These are phyloP conservation scores for Ictidomys tridecemlineatus DNA, from an alignment of 2,113 vertebrate species.

Conservation along the genomic window DNA sequence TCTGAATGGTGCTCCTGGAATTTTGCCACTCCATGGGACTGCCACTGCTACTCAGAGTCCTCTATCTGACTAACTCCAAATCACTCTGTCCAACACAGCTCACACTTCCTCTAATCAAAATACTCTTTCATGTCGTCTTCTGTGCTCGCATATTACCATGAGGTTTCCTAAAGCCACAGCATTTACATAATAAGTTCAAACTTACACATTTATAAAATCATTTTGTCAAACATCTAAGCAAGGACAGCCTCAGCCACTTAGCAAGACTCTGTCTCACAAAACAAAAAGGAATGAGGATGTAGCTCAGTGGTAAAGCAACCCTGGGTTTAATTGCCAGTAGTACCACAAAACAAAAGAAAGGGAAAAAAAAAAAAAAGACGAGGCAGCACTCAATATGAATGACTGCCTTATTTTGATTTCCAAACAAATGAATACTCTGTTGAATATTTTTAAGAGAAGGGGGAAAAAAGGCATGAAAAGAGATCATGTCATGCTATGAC, in stretches of 20 bases:
- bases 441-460: constrained; percentile 30
- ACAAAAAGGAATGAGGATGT: too few species aligned
- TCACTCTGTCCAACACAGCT: not conserved
- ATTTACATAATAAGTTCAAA: not conserved
- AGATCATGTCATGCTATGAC: not conserved
- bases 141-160: not conserved
- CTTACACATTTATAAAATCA: constrained; percentile 15
- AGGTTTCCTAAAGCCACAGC: not conserved
- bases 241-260: too few species aligned
- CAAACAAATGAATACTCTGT: not conserved
- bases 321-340: too few species aligned
- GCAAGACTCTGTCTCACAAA: too few species aligned
- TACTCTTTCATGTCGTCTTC: not conserved
- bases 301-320: too few species aligned
- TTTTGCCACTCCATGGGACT: rapidly evolving
- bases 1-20: not conserved
- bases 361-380: not conserved
- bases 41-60: not conserved
- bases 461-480: not conserved
- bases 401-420: constrained; percentile 15
- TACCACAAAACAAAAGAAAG: too few species aligned
- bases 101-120: not conserved
- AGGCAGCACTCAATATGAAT: not conserved
- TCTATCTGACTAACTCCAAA: not conserved
- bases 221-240: constrained; percentile 39